phyloP scores from a whole-genome alignment of 2,113 vertebrate genomes.

The Neolamprologus modestus region DNA sequence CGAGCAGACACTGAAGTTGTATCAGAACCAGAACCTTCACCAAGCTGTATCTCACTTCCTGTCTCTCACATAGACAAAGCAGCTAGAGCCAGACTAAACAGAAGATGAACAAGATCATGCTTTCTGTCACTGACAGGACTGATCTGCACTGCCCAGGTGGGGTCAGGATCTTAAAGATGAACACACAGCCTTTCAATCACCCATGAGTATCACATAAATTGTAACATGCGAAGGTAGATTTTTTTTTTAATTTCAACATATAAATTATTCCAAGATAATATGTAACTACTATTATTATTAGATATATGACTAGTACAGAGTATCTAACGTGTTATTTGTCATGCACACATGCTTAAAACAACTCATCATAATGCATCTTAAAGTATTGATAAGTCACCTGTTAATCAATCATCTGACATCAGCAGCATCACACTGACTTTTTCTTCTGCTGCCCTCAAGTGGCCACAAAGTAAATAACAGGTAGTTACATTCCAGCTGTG shows the following conservation, averaged over 20 bases:
- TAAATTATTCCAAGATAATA: not conserved
- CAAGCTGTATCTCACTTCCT: not conserved
- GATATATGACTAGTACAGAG: not conserved
- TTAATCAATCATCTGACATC: not conserved
- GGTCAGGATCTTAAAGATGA: not conserved
- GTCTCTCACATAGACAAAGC: not conserved
- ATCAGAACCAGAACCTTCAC: not conserved
- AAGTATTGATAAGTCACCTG: not conserved
- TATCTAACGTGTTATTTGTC: not conserved
- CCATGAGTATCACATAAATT: not conserved
- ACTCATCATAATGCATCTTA: not conserved
- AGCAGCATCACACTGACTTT: not conserved
- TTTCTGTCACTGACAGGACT: not conserved
- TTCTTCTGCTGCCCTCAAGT: not conserved
- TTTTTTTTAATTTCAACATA: not conserved
- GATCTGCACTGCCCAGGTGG: not conserved
- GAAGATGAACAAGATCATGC: not conserved
- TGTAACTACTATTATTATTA: not conserved
- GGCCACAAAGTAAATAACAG: not conserved
- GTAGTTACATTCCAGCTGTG: not conserved
- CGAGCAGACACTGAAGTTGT: not conserved
- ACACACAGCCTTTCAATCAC: not conserved
- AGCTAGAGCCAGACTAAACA: not conserved
- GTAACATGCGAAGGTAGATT: fast-evolving
- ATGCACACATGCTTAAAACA: not conserved